phyloP scores from a whole-genome alignment of 2,888 invertebrate genomes.

The Oscheius sp. region DNA sequence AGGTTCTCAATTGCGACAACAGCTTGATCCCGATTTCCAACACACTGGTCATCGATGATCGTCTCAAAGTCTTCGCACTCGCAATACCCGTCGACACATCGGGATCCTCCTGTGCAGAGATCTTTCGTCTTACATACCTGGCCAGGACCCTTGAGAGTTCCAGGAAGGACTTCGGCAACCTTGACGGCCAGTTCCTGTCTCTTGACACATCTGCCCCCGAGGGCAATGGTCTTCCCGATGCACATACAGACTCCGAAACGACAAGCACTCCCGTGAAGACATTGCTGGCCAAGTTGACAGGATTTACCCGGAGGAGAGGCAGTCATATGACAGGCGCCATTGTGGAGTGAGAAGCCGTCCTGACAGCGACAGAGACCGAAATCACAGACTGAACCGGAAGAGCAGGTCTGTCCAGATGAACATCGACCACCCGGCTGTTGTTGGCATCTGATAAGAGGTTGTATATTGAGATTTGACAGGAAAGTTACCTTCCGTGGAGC shows the following conservation, averaged over 20 bases:
- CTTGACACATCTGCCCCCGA: constrained; percentile 55
- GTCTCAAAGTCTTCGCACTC: constrained; percentile 58
- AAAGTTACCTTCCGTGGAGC: constrained; percentile 46
- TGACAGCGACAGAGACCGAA: constrained; percentile 68
- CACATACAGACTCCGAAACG: constrained; percentile 68
- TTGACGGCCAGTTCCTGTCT: constrained; percentile 23
- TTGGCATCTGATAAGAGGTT: constrained; percentile 45
- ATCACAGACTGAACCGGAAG: constrained; percentile 64
- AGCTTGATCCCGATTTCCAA: constrained; percentile 53
- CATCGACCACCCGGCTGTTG: constrained; percentile 61
- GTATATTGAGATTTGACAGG: not conserved
- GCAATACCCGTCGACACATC: constrained; percentile 55
- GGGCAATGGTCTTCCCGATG: constrained; percentile 48
- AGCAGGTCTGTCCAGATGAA: constrained; percentile 67
- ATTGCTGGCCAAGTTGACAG: constrained; percentile 65
- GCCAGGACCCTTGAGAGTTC: constrained; percentile 43
- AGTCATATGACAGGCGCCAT: constrained; percentile 50
- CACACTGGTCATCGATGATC: constrained; percentile 57
- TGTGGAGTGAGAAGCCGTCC: constrained; percentile 41
- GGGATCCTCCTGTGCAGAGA: constrained; percentile 56
- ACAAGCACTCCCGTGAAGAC: constrained; percentile 64
- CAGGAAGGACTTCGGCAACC: constrained; percentile 29
- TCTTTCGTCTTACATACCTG: constrained; percentile 48
- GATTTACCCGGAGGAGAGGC: constrained; percentile 60
- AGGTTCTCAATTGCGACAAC: constrained; percentile 37